These are phyloP conservation scores for Lasioglossum villosulum DNA, from an alignment of 2,888 invertebrate species.

Conservation along the genomic window DNA sequence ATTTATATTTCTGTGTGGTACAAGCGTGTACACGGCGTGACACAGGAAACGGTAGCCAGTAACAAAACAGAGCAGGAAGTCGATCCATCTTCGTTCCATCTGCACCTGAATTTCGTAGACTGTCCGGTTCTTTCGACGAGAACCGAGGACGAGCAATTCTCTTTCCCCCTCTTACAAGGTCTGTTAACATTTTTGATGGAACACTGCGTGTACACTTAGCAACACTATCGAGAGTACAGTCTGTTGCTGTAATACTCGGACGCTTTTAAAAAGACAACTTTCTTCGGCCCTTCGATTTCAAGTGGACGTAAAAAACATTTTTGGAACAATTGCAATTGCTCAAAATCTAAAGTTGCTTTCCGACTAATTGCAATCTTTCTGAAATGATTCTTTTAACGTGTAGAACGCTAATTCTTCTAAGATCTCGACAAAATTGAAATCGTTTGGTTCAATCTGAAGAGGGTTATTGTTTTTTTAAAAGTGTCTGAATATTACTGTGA, in stretches of 20 bases:
- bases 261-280: background rate
- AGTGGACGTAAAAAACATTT: background rate
- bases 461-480: background rate
- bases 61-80: background rate
- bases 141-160: background rate
- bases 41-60: conserved; percentile 11
- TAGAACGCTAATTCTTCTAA: background rate
- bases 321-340: background rate
- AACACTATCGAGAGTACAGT: background rate
- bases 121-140: background rate
- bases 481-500: too few species aligned
- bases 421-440: background rate
- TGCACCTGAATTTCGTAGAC: background rate
- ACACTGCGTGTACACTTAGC: background rate
- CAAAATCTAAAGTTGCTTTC: background rate
- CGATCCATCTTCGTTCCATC: conserved; percentile 12
- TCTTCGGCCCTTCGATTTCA: too few species aligned
- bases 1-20: conserved; percentile 45
- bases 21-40: background rate
- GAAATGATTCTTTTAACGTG: too few species aligned
- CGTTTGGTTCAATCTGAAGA: background rate
- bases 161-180: background rate
- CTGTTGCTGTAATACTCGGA: background rate
- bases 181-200: background rate
- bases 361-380: background rate